Evolutionary conservation across 2,113 vertebrate species (phyloP).

Genomic region (Papio anubis): DNA sequence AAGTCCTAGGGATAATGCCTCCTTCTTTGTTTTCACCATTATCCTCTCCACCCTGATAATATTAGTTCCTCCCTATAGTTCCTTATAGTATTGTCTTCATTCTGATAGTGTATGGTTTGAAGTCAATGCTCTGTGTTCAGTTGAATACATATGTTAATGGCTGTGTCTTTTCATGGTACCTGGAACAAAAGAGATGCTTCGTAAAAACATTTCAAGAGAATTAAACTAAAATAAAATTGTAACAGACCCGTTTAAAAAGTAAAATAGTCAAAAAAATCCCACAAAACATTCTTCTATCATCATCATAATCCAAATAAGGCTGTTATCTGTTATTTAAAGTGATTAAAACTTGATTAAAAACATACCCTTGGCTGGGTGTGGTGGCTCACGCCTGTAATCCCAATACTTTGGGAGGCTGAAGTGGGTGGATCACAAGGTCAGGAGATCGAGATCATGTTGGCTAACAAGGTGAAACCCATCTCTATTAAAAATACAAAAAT

Average conservation of each 20-base stretch:
- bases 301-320: background rate
- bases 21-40: background rate
- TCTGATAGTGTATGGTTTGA: background rate
- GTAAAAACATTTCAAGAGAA: background rate
- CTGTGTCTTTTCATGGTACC: background rate
- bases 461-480: too few species aligned
- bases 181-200: background rate
- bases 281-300: background rate
- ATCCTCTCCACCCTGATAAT: background rate
- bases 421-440: too few species aligned
- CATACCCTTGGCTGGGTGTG: background rate
- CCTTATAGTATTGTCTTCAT: background rate
- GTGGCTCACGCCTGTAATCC: too few species aligned
- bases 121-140: background rate
- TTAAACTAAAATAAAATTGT: background rate
- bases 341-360: background rate
- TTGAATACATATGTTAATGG: background rate
- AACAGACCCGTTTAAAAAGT: background rate
- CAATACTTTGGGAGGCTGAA: too few species aligned
- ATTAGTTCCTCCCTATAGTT: rapidly evolving
- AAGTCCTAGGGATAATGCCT: background rate
- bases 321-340: background rate
- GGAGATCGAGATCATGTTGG: too few species aligned
- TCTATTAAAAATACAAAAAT: too few species aligned
- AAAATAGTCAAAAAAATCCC: background rate